Conservation (phyloP, 2,888 invertebrate genomes). For the Temnothorax unifasciatus region DNA sequence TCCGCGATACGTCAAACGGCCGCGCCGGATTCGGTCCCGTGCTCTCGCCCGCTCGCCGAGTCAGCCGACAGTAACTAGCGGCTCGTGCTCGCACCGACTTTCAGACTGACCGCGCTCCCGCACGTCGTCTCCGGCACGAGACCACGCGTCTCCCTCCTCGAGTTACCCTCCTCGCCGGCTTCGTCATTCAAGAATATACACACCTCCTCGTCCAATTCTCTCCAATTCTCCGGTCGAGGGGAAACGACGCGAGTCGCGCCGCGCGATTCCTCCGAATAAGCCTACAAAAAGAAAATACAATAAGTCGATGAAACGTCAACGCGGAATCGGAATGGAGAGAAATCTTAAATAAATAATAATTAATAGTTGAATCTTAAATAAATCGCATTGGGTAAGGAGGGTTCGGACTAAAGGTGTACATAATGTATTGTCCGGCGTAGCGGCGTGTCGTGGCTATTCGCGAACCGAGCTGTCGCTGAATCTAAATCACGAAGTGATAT, state of each 20-base stretch:
- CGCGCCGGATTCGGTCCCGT: constrained; percentile 41
- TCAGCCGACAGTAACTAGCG: constrained; percentile 38
- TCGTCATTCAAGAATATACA: background rate
- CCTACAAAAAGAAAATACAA: too few species aligned
- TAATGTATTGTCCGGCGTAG: background rate
- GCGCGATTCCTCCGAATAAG: too few species aligned
- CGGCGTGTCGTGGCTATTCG: background rate
- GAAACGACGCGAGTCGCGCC: background rate
- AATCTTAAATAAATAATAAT: too few species aligned
- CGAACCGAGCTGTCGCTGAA: background rate
- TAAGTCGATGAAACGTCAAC: too few species aligned
- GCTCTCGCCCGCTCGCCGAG: constrained; percentile 1
- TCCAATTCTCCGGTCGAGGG: too few species aligned
- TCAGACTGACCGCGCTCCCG: constrained; percentile 78
- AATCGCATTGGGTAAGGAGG: too few species aligned
- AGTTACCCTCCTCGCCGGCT: background rate
- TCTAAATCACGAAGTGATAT: constrained; percentile 14
- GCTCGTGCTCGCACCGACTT: constrained; percentile 71
- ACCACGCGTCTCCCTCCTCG: constrained; percentile 21
- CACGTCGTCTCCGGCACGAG: constrained; percentile 8
- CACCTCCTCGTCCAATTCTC: too few species aligned
- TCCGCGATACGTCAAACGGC: background rate
- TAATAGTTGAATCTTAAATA: too few species aligned
- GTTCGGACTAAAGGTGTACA: too few species aligned
- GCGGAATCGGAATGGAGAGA: too few species aligned